Base-by-base conservation (phyloP, 2,888 invertebrate species). In the Furcula furcula region DNA sequence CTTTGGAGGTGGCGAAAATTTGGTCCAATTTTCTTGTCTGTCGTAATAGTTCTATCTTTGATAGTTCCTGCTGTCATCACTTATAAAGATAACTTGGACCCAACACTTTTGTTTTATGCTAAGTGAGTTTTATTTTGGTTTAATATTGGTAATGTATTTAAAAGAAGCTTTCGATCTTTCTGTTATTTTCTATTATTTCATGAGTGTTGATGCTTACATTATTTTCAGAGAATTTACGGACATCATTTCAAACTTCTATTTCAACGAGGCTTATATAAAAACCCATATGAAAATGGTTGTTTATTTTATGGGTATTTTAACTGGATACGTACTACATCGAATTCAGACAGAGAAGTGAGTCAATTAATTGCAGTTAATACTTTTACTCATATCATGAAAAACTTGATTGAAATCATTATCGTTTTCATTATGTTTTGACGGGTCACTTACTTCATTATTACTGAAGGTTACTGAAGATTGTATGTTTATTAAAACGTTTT, bases 211-310 rank as follows among this genome's bases (percentile, higher is more conserved):
- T n/a, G n/a, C 6, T 6, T 23, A 27, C n/a, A 14, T 34, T 14
- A 22, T 7, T 21, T 22, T 33, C 73, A 94, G 94, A 47, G 93
- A 94, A 73, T 79, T 93, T 10, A 77, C 84, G 18, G 93, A 94
- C 54, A 85, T 94, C 18, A 87, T 91, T 2, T 76, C 79, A 1
- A 94, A 94, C 57, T 75, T 73, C 31, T 94, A 92, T 55, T 94
- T 93, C 59, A 86, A 86, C 23, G 90, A 85, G 36, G 91, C 90
- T 0, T 94, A 94, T 51, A 91, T 93, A n/a, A 94, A 93, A 67
- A 94, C 94, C 0, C 94, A 94, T 49, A 93, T 94, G 92, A 90
- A 93, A 60, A 92, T 93, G 50, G 90, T 90, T n/a, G 90, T 92
- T 0, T 94, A 94, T 59, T 91, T 92, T 40, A 87, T 93, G 60